Conservation (phyloP, 2,888 invertebrate genomes). For the Protodeltote pygarga region DNA sequence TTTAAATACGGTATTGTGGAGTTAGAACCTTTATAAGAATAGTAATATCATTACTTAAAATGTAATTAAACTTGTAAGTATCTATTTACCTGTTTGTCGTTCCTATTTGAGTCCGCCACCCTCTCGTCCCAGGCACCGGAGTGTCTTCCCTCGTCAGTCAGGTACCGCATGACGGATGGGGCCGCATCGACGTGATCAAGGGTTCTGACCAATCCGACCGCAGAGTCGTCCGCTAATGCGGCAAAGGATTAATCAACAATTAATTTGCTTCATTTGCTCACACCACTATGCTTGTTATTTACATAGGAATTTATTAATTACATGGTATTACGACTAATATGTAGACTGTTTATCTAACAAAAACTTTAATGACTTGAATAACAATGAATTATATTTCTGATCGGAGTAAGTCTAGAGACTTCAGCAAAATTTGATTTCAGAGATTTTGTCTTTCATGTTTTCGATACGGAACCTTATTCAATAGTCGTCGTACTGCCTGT, state of each 20-base stretch:
- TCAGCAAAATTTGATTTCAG: slow-evolving; percentile 3
- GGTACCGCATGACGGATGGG: slow-evolving; percentile 59
- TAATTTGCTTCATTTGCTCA: slow-evolving; percentile 55
- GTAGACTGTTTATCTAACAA: too few species aligned
- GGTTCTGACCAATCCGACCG: slow-evolving; percentile 48
- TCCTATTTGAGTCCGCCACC: slow-evolving; percentile 13
- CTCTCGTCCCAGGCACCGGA: slow-evolving; percentile 15
- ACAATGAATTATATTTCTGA: neutral
- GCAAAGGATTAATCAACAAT: slow-evolving; percentile 58
- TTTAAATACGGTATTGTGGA: too few species aligned
- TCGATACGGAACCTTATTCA: neutral
- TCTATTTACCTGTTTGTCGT: too few species aligned
- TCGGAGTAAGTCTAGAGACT: neutral
- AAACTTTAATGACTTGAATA: too few species aligned
- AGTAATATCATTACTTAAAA: too few species aligned
- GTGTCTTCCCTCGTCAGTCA: slow-evolving; percentile 39
- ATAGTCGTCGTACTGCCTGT: slow-evolving; percentile 14
- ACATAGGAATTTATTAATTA: slow-evolving; percentile 38
- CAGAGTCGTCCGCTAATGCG: slow-evolving; percentile 46
- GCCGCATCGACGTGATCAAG: slow-evolving; percentile 60
- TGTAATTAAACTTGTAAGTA: too few species aligned
- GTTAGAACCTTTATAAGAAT: too few species aligned
- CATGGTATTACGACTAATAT: slow-evolving; percentile 11
- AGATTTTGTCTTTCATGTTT: slow-evolving; percentile 2
- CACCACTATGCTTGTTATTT: slow-evolving; percentile 18